Evolutionary conservation across 2,888 invertebrate species (phyloP).

Genomic region (Alviniconcha strummeri): DNA sequence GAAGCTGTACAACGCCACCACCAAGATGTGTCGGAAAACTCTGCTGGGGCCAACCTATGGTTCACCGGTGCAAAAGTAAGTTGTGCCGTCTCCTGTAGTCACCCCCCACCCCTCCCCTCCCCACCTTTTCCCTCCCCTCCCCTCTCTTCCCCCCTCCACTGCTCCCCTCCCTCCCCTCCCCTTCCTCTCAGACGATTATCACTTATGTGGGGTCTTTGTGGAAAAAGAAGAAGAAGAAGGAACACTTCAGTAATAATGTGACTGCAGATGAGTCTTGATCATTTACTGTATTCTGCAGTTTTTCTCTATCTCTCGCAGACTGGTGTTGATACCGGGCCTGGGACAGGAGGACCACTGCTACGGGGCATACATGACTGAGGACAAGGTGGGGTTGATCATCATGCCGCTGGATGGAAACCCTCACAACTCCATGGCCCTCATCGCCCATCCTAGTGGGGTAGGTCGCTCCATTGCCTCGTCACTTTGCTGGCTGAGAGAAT

Average conservation of each 20-base stretch:
- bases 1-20: slow-evolving; percentile 80
- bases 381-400: slow-evolving; percentile 82
- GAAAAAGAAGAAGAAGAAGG: too few species aligned
- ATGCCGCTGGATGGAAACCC: slow-evolving; percentile 86
- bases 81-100: background rate
- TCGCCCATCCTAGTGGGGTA: slow-evolving; percentile 82
- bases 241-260: too few species aligned
- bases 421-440: slow-evolving; percentile 76
- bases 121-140: too few species aligned
- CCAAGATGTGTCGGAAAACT: slow-evolving; percentile 81
- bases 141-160: too few species aligned
- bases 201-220: too few species aligned
- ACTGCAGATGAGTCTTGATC: too few species aligned
- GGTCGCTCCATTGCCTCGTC: slow-evolving; percentile 30
- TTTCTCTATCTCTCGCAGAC: slow-evolving; percentile 46
- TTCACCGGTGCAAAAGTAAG: slow-evolving; percentile 76
- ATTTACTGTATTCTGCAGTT: too few species aligned
- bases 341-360: slow-evolving; percentile 72
- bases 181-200: too few species aligned
- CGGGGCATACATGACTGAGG: slow-evolving; percentile 80
- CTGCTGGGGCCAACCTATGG: slow-evolving; percentile 83
- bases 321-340: slow-evolving; percentile 62
- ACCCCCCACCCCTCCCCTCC: background rate
- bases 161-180: too few species aligned
- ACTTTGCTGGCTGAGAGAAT: too few species aligned